Conservation (phyloP, 2,888 invertebrate genomes). For the Agrochola circellaris region DNA sequence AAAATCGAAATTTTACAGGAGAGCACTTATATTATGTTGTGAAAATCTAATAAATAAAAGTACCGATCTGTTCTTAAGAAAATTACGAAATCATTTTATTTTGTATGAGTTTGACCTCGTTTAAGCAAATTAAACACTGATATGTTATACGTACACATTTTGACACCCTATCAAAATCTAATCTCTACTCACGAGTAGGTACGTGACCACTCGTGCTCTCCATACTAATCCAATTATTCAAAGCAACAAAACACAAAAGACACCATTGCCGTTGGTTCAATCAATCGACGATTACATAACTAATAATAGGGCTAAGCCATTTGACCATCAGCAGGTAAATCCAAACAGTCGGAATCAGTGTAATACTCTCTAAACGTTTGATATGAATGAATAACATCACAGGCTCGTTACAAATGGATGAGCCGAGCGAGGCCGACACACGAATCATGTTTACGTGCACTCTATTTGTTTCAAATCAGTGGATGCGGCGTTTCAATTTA, state of each 20-base stretch:
- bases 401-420: conserved; percentile 85
- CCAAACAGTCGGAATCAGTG: conserved; percentile 78
- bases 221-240: conserved; percentile 43
- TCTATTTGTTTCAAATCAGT: conserved; percentile 65
- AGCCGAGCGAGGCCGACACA: conserved; percentile 73
- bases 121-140: not conserved
- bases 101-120: not conserved
- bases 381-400: conserved; percentile 88
- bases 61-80: not conserved
- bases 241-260: conserved; percentile 15
- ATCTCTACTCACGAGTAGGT: not conserved
- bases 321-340: conserved; percentile 68
- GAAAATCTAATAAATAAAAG: not conserved
- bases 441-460: conserved; percentile 64
- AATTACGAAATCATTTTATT: not conserved
- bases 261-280: conserved; percentile 19
- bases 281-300: conserved; percentile 33
- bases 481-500: conserved; percentile 77
- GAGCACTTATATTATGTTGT: not conserved
- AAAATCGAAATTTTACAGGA: not conserved
- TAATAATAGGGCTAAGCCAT: conserved; percentile 37
- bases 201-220: not conserved
- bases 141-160: too few relatives aligned
- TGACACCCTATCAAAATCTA: not conserved
- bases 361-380: conserved; percentile 86